A percentile compares a stretch with the other conserved stretches of the same genome.
These are phyloP conservation scores for Carassius carassius DNA, from an alignment of 2,113 vertebrate species.

Conservation along the genomic window DNA sequence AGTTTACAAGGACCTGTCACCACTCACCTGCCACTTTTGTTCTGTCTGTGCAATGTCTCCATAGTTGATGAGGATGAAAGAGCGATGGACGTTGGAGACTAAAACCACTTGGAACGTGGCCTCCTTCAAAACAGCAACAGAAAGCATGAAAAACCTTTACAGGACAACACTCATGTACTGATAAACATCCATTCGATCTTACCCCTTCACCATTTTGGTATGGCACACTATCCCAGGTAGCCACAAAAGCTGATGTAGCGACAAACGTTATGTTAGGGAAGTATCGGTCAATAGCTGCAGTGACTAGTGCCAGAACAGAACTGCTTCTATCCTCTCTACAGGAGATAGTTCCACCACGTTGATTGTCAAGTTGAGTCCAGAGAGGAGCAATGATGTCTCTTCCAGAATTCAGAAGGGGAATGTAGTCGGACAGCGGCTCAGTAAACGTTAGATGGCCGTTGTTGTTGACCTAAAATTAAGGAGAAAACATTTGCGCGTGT, in stretches of 20 bases:
- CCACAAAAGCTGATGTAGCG: background rate
- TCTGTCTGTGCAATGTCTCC: too few species aligned
- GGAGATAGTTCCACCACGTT: background rate
- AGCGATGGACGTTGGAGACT: too few species aligned
- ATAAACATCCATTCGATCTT: background rate
- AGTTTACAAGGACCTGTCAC: too few species aligned
- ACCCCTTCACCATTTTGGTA: background rate
- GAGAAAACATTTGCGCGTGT: background rate
- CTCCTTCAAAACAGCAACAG: too few species aligned
- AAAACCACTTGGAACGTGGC: too few species aligned
- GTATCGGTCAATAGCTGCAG: background rate
- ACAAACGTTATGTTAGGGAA: background rate
- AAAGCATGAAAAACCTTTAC: too few species aligned
- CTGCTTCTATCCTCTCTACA: slow-evolving; percentile 1
- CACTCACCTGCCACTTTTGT: too few species aligned
- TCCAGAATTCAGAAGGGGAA: background rate
- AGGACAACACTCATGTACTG: too few species aligned
- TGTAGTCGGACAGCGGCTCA: background rate
- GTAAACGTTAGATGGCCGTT: background rate
- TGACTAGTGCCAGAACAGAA: background rate
- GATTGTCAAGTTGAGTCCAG: background rate
- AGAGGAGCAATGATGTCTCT: slow-evolving; percentile 8
- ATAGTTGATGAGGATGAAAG: too few species aligned
- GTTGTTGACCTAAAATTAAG: background rate
- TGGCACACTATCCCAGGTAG: slow-evolving; percentile 17